Percentiles rank a stretch among this genome's conserved stretches.
Evolutionary conservation across 92 coral and sea anemone species (phyloP).

Genomic region (Siderastrea radians): DNA sequence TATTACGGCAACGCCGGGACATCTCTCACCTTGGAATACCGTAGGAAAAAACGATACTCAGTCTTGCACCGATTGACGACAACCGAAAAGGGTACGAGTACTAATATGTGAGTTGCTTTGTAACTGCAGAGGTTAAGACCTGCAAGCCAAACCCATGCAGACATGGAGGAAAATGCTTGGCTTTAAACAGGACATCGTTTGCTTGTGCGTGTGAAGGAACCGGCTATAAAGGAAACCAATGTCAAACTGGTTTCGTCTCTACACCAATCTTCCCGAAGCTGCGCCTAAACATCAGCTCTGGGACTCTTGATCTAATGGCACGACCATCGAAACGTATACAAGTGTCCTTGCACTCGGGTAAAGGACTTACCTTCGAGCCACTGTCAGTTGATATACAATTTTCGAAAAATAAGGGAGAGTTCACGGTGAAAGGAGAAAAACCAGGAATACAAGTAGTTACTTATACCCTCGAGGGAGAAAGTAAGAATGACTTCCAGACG

Average conservation of each 20-base stretch:
- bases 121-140: conserved; percentile 31
- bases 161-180: conserved; percentile 62
- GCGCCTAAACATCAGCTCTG: conserved; percentile 21
- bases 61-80: too few relatives aligned
- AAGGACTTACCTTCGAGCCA: conserved; percentile 34
- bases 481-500: conserved; percentile 32
- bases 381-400: background rate
- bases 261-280: conserved; percentile 65
- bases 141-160: conserved; percentile 79
- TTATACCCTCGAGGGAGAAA: conserved; percentile 33
- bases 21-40: too few relatives aligned
- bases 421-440: conserved; percentile 25
- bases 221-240: conserved; percentile 71
- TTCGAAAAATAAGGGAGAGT: conserved; percentile 10
- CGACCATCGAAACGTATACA: conserved; percentile 36
- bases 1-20: too few relatives aligned
- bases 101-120: background rate
- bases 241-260: conserved; percentile 62
- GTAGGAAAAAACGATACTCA: too few relatives aligned
- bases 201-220: conserved; percentile 69
- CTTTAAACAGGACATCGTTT: conserved; percentile 20
- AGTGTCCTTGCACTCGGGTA: conserved; percentile 15
- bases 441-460: conserved; percentile 39
- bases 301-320: conserved; percentile 50
- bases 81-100: too few relatives aligned